Base-by-base conservation (phyloP, 2,113 vertebrate genomes). In the Dipodomys ordii region DNA sequence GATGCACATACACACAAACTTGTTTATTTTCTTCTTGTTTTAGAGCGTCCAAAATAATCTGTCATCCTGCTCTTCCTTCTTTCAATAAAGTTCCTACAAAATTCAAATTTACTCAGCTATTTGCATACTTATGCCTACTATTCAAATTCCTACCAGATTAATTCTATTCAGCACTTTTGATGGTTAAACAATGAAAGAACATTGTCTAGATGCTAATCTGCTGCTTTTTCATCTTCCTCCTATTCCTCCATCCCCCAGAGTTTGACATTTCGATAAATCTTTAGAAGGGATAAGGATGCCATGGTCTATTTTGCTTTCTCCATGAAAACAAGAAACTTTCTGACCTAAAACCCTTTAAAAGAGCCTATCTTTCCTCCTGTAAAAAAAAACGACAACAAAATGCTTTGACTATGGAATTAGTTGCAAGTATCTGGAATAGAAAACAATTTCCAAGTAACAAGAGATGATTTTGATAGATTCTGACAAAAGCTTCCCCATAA, bases 161-260 rank as follows among this genome's bases (percentile, higher is more conserved):
- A 96, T 97, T 97, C 44, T 97, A 95, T 87, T 95, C 78, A 92
- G 83, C 46, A 86, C 94, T 97, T 96, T 91, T 94, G 69, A 88
- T 62, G 97, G 74, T 20, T 96, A 91, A 96, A 97, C 91, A 96
- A 86, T 95, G 73, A 78, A 28, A 96, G 94, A 96, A 95, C 76
- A 95, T 79, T 96, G 92, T 97, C 96, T 97, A 97, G 96, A 97
- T 97, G 94, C 72, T 97, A 97, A 97, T 97, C 92, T 90, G 27
- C 12, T 97, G 64, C 97, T 97, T 97, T 90, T 97, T 97, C 93
- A 97, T 96, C 90, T 87, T 90, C 18, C 89, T 97, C 78, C 81
- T 77, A 79, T 13, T 92, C 82, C 95, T 74, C 27, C 78, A 46
- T 92, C 83, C 89, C 82, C 69, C 46, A 78, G 32, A 92, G 30